phyloP scores from a whole-genome alignment of 2,797 vertebrate species.

The Aeoliscus strigatus region DNA sequence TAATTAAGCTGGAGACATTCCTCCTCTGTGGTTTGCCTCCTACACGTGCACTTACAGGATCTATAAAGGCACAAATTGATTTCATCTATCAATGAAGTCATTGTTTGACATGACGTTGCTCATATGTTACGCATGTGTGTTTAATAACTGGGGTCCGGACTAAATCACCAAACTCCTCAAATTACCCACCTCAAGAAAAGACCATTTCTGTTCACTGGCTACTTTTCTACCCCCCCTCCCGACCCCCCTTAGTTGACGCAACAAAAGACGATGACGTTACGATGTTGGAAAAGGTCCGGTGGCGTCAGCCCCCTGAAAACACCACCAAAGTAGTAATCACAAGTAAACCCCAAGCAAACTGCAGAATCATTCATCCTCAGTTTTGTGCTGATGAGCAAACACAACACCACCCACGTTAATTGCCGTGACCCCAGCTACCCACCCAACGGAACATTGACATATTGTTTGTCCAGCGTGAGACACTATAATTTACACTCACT shows the following conservation, averaged over 20 bases:
- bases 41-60: constrained; percentile 57
- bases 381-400: constrained; percentile 73
- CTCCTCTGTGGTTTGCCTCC: constrained; percentile 25
- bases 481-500: constrained; percentile 77
- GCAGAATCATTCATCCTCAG: constrained; percentile 65
- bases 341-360: constrained; percentile 59
- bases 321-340: constrained; percentile 58
- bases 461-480: constrained; percentile 79
- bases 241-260: too few species aligned
- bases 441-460: constrained; percentile 77
- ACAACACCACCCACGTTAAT: constrained; percentile 72
- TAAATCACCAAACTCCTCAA: constrained; percentile 61
- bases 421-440: constrained; percentile 72
- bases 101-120: constrained; percentile 68
- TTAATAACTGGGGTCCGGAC: constrained; percentile 61
- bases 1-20: constrained; percentile 63
- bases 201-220: constrained; percentile 19
- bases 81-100: constrained; percentile 71
- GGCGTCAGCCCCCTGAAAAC: constrained; percentile 29
- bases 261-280: constrained; percentile 19
- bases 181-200: constrained; percentile 50
- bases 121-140: constrained; percentile 72
- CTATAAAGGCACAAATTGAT: constrained; percentile 74
- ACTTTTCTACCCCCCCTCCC: neutral
- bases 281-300: constrained; percentile 26